phyloP scores from a whole-genome alignment of 2,797 vertebrate species.

The Crypturellus tataupa region DNA sequence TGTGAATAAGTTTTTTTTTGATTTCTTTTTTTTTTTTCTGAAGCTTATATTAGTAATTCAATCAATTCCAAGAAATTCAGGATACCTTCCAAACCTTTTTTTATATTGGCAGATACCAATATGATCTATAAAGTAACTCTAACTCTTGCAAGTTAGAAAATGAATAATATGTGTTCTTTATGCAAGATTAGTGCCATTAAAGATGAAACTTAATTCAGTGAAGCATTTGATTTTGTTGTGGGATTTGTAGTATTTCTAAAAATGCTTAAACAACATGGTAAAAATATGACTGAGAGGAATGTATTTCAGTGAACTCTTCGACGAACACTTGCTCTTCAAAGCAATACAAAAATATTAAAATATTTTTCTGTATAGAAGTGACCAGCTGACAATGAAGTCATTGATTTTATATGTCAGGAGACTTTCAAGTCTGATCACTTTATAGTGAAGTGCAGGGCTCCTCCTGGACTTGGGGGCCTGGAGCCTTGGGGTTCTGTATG shows the following conservation, averaged over 20 bases:
- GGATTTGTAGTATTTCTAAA: neutral
- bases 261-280: neutral
- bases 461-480: neutral
- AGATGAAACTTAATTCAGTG: neutral
- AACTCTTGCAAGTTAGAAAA: accelerated
- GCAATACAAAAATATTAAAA: neutral
- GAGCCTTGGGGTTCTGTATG: neutral
- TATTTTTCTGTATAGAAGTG: neutral
- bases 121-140: neutral
- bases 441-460: neutral
- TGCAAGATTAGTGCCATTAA: neutral
- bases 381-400: neutral
- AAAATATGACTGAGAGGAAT: neutral
- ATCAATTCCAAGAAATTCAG: neutral
- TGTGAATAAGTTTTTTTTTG: neutral
- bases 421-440: neutral
- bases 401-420: neutral
- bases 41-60: neutral
- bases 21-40: neutral
- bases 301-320: neutral
- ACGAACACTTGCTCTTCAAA: neutral
- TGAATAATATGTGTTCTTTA: neutral
- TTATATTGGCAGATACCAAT: too few species aligned
- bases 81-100: neutral
- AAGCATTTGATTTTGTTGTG: neutral